Conservation (phyloP, 2,797 vertebrate genomes). For the Taeniopygia guttata region DNA sequence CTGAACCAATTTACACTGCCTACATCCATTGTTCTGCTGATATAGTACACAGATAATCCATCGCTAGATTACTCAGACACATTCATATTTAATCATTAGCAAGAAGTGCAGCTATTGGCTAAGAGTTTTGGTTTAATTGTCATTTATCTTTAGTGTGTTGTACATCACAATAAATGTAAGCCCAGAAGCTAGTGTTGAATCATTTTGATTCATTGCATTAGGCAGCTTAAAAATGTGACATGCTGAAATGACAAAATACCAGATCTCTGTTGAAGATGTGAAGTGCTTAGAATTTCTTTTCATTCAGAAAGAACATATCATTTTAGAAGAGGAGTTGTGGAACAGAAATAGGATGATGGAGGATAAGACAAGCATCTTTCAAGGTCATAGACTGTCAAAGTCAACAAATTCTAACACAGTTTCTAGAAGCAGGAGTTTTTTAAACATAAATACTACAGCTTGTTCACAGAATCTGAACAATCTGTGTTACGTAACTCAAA, state of each 20-base stretch:
- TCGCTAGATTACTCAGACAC: neutral
- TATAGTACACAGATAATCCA: neutral
- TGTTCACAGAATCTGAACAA: neutral
- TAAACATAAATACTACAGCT: neutral
- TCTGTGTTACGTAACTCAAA: neutral
- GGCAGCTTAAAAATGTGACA: neutral
- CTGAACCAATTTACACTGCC: neutral
- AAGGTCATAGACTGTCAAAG: slow-evolving; percentile 10
- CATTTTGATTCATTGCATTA: slow-evolving; percentile 20
- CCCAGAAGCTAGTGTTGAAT: neutral
- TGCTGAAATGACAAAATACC: slow-evolving; percentile 39
- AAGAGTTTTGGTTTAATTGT: neutral
- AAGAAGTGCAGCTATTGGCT: neutral
- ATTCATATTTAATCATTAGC: slow-evolving; percentile 27
- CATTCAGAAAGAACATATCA: slow-evolving; percentile 8
- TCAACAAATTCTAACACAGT: slow-evolving; percentile 11
- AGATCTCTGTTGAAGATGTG: slow-evolving; percentile 14
- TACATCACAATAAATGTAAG: slow-evolving; percentile 22
- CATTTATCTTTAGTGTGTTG: neutral
- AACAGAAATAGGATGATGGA: slow-evolving; percentile 40
- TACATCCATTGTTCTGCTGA: neutral
- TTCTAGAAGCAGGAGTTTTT: neutral
- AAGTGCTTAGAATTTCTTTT: slow-evolving; percentile 39
- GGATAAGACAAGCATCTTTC: slow-evolving; percentile 21
- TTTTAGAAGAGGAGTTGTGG: neutral